These are phyloP conservation scores for Vidua macroura DNA, from an alignment of 2,113 vertebrate genomes.

Conservation along the genomic window DNA sequence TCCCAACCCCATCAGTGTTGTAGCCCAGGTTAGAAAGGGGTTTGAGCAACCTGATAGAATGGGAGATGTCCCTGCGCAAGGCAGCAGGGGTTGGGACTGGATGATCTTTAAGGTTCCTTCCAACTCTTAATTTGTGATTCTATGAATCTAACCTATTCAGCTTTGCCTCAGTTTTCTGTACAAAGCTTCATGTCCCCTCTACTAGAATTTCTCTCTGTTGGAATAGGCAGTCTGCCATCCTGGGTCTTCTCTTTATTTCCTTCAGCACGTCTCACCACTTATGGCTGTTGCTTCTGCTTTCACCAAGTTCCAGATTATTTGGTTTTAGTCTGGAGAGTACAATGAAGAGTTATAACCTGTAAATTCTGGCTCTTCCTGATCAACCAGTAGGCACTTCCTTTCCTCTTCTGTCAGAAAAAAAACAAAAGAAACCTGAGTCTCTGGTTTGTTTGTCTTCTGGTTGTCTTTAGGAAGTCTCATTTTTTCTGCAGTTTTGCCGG, in stretches of 20 bases:
- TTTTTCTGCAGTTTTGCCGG: background rate
- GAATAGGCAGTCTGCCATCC: background rate
- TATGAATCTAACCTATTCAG: background rate
- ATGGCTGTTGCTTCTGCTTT: background rate
- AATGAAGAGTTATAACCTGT: background rate
- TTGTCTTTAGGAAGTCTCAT: background rate
- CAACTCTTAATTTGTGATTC: background rate
- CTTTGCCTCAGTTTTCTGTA: background rate
- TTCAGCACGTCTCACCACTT: fast-evolving
- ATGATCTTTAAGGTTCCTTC: background rate
- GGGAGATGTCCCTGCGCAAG: background rate
- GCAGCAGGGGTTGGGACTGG: background rate
- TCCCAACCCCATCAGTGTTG: too few species aligned
- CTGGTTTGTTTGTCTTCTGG: background rate
- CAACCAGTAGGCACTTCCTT: background rate
- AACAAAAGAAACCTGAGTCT: background rate
- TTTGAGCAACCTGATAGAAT: background rate
- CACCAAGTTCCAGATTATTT: background rate
- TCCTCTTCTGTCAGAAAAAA: background rate
- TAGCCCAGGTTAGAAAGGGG: background rate
- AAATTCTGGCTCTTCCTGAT: background rate
- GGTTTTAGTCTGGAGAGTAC: background rate
- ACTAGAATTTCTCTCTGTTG: background rate
- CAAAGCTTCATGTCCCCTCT: background rate
- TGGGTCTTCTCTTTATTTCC: background rate